These are phyloP conservation scores for Epinephelus lanceolatus DNA, from an alignment of 2,113 vertebrate species.

Conservation along the genomic window DNA sequence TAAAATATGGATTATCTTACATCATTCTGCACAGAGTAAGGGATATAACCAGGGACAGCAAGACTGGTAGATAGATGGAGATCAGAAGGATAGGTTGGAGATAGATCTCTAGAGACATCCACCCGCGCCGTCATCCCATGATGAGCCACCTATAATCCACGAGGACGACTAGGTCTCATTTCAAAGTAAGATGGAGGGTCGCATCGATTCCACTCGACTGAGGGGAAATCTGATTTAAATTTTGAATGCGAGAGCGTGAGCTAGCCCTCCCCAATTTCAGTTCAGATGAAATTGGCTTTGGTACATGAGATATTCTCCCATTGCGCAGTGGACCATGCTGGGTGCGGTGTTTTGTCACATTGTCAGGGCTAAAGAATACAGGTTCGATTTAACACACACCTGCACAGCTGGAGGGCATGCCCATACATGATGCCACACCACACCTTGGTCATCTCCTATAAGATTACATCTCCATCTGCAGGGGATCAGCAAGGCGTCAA, in stretches of 20 bases:
- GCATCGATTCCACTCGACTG: conserved; percentile 94
- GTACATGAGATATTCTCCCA: conserved; percentile 91
- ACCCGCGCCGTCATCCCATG: conserved; percentile 65
- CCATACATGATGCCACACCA: conserved; percentile 36
- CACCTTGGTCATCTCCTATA: background rate
- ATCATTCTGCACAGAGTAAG: conserved; percentile 15
- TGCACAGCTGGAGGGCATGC: conserved; percentile 50
- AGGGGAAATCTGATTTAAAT: conserved; percentile 95
- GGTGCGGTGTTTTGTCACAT: conserved; percentile 87
- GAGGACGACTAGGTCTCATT: conserved; percentile 89
- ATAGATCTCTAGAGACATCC: conserved; percentile 82
- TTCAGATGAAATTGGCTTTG: conserved; percentile 95
- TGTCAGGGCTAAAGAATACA: conserved; percentile 68
- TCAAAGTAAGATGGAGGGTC: conserved; percentile 94
- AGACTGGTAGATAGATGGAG: conserved; percentile 52
- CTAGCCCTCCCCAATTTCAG: conserved; percentile 89
- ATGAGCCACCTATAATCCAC: conserved; percentile 78
- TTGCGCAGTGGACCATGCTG: conserved; percentile 90
- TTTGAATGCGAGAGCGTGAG: conserved; percentile 76
- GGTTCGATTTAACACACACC: conserved; percentile 31
- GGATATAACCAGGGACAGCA: conserved; percentile 14
- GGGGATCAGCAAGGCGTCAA: background rate
- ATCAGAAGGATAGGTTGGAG: conserved; percentile 71
- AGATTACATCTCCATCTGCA: background rate
- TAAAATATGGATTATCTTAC: conserved; percentile 67